These are phyloP conservation scores for Nannospalax galili DNA, from an alignment of 2,113 vertebrate species.

Conservation along the genomic window DNA sequence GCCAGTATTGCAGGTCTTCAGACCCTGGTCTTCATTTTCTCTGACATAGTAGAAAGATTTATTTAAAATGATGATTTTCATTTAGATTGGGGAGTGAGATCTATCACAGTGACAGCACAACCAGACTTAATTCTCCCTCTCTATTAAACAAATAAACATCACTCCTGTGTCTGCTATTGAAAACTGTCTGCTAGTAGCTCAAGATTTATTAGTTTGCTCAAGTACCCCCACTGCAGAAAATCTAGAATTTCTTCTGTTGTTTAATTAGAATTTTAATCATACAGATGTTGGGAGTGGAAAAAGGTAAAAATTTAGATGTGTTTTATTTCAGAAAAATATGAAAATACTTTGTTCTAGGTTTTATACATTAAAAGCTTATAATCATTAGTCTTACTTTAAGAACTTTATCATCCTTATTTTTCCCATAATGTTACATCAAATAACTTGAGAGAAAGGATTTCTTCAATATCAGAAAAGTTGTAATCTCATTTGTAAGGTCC, in stretches of 20 bases:
- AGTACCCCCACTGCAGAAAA: background rate
- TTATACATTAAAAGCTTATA: background rate
- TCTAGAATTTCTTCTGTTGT: slow-evolving; percentile 21
- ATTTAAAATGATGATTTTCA: slow-evolving; percentile 68
- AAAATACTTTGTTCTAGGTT: slow-evolving; percentile 50
- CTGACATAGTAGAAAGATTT: background rate
- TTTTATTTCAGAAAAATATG: slow-evolving; percentile 2
- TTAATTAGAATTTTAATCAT: slow-evolving; percentile 16
- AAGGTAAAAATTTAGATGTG: background rate
- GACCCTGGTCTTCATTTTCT: slow-evolving; percentile 29
- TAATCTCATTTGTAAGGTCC: background rate
- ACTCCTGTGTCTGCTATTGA: slow-evolving; percentile 15
- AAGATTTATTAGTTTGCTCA: slow-evolving; percentile 56
- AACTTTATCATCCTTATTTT: background rate
- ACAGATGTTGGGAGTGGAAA: background rate
- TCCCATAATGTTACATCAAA: background rate
- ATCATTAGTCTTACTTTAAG: slow-evolving; percentile 23
- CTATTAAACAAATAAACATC: slow-evolving; percentile 67
- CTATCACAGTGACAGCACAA: background rate
- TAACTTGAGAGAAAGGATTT: slow-evolving; percentile 19
- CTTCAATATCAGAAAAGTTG: slow-evolving; percentile 18
- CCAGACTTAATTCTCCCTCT: slow-evolving; percentile 45
- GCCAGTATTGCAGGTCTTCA: background rate
- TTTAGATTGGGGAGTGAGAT: slow-evolving; percentile 56
- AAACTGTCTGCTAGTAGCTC: background rate